Evolutionary conservation across 2,113 vertebrate species (phyloP).

Genomic region (Menidia beryllina): DNA sequence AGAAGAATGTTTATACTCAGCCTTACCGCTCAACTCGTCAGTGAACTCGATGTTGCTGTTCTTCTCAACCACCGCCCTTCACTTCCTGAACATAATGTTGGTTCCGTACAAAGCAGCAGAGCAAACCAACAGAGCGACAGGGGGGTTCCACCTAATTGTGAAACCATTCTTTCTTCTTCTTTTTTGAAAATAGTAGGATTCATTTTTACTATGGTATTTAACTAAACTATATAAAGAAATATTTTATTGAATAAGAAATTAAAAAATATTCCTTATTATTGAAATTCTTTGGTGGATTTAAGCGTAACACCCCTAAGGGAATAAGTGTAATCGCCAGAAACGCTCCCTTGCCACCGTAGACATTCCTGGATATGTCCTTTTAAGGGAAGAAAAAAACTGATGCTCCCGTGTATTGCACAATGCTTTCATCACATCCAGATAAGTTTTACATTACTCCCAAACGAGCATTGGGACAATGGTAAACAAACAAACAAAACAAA

Average conservation of each 20-base stretch:
- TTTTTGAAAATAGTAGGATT: accelerated
- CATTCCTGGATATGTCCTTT: conserved; percentile 76
- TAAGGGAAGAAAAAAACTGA: conserved; percentile 68
- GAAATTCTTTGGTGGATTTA: neutral
- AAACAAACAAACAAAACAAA: neutral
- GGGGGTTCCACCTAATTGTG: neutral
- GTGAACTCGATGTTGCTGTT: conserved; percentile 32
- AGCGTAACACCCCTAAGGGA: neutral
- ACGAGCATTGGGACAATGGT: neutral
- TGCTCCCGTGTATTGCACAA: conserved; percentile 27
- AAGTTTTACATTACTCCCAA: neutral
- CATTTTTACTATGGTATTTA: accelerated
- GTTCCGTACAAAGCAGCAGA: conserved; percentile 59
- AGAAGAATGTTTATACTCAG: neutral
- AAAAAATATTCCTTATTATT: neutral
- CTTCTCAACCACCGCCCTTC: conserved; percentile 84
- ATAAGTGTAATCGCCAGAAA: conserved; percentile 44
- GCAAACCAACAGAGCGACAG: conserved; percentile 53
- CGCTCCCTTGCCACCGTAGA: conserved; percentile 49
- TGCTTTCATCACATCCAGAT: conserved; percentile 2
- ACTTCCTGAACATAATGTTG: conserved; percentile 77
- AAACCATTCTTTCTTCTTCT: neutral
- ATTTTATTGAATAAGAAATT: neutral
- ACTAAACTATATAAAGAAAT: neutral
- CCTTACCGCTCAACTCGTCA: conserved; percentile 68